Base-by-base conservation (phyloP, 2,797 vertebrate species). In the Sparus aurata region DNA sequence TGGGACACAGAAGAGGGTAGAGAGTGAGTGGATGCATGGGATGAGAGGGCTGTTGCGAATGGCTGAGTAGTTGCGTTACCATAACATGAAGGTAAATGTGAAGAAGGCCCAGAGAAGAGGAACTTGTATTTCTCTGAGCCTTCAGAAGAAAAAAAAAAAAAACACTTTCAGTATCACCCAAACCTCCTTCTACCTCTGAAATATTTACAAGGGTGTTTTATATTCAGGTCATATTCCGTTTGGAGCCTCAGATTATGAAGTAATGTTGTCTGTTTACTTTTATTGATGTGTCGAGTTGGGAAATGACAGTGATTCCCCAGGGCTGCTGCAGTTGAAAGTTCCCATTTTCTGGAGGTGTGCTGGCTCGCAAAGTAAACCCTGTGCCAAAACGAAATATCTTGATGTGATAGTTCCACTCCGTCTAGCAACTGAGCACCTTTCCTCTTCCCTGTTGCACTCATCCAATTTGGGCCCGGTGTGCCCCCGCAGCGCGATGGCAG, bases 381-480 rank as follows among this genome's bases (percentile, higher is more conserved):
- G 30, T 75, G 65, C 63, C 82, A 75, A 66, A 75, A 60, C 23
- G 41, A 79, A 86, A 77, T 57, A 79, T 83, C 84, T 79, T 55
- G 20, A 73, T 85, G 58, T 46, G 78, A 90, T 89, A 81, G 84
- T 82, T 86, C 85, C 69, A 57, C 69, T 81, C 70, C 38, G 11
- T 83, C 81, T 80, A 82, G 79, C 69, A 83, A 70, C 69, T 43
- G 58, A 80, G 75, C 78, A 74, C 76, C 77, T 86, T 71, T 73
- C 64, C 64, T 76, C 75, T 82, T 77, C 58, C 55, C 27, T 75
- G 7, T 38, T 43, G 57, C 61, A 55, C 74, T 90, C 77, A 86
- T 88, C 85, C 87, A 89, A 60, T 91, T 89, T 84, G 64, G 76
- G 68, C 82, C 69, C 60, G 45, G 77, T 55, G 0, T 68, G 76